Evolutionary conservation across 2,113 vertebrate genomes (phyloP).

Genomic region (Sebastes fasciatus): DNA sequence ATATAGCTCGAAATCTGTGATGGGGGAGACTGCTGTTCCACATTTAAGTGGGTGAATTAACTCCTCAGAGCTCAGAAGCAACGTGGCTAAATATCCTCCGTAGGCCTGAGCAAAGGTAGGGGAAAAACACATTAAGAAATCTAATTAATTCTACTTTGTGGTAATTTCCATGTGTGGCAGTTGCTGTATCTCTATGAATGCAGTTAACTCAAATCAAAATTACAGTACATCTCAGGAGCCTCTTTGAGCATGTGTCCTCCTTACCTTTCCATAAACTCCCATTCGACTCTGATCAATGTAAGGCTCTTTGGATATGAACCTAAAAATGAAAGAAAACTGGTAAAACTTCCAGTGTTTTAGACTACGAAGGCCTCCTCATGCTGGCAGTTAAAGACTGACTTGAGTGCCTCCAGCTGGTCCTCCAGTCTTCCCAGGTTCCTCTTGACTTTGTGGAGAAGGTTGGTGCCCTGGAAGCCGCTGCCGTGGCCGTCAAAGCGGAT

Average conservation of each 20-base stretch:
- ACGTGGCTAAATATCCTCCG: constrained; percentile 92
- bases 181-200: not conserved
- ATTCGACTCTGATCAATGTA: constrained; percentile 91
- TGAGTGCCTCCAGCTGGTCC: constrained; percentile 92
- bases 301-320: constrained; percentile 87
- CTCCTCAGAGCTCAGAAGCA: constrained; percentile 89
- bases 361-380: not conserved
- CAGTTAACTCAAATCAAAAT: not conserved
- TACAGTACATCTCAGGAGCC: not conserved
- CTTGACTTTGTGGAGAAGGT: constrained; percentile 91
- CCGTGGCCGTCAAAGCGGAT: constrained; percentile 93
- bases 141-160: not conserved
- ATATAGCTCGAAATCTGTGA: constrained; percentile 95
- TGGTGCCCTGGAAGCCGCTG: constrained; percentile 96
- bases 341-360: not conserved
- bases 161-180: not conserved
- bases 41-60: constrained; percentile 84
- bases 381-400: constrained; percentile 76
- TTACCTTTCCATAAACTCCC: constrained; percentile 95
- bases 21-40: constrained; percentile 92
- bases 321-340: constrained; percentile 68
- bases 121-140: not conserved
- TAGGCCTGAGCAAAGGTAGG: constrained; percentile 87
- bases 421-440: constrained; percentile 88
- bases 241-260: not conserved